These are phyloP conservation scores for Cromileptes altivelis DNA, from an alignment of 2,113 vertebrate genomes.

Conservation along the genomic window DNA sequence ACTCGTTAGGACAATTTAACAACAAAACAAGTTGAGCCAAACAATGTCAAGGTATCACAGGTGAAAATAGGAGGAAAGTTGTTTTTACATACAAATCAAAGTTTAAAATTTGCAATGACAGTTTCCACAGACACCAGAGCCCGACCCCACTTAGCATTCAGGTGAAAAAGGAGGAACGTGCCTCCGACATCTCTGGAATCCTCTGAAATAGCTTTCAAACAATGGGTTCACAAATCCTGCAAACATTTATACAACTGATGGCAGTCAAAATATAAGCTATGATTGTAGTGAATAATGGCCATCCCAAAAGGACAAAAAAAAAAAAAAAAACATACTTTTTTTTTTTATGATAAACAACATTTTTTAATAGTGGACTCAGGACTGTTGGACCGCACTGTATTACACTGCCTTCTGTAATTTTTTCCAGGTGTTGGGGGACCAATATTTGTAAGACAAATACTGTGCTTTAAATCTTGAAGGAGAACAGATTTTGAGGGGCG, in stretches of 20 bases:
- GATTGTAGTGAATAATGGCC: neutral
- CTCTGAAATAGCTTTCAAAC: neutral
- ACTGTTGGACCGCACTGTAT: conserved; percentile 62
- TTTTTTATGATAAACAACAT: conserved; percentile 10
- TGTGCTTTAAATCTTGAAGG: conserved; percentile 45
- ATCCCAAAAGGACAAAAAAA: neutral
- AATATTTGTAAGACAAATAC: conserved; percentile 40
- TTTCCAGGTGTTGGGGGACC: conserved; percentile 56
- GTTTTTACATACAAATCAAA: neutral
- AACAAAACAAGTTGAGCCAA: neutral
- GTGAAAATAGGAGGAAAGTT: neutral
- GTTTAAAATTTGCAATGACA: neutral
- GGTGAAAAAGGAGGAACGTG: neutral
- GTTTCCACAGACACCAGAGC: neutral
- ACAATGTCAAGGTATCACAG: neutral
- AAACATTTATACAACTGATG: conserved; percentile 9
- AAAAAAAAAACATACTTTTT: neutral
- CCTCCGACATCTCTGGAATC: neutral
- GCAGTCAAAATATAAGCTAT: neutral
- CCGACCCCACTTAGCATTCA: neutral
- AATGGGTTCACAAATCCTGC: neutral
- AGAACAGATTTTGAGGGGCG: conserved; percentile 54
- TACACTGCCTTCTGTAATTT: conserved; percentile 1
- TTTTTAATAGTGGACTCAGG: conserved; percentile 79
- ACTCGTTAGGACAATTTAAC: neutral